Conservation (phyloP, 2,888 invertebrate genomes). For the Neoitamus cyanurus region DNA sequence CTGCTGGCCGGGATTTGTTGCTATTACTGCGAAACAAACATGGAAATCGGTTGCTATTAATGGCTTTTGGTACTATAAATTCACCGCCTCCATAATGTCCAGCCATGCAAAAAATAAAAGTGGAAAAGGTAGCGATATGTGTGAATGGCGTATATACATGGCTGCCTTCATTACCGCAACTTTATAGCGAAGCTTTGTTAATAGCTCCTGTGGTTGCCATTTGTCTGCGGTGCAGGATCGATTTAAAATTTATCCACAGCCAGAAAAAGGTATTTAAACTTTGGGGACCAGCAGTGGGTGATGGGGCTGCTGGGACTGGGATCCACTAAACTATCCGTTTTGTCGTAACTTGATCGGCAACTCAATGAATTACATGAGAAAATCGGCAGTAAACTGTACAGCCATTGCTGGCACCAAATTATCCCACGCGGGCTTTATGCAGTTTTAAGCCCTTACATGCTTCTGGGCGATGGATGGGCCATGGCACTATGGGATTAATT, state of each 20-base stretch:
- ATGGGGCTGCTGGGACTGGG: not conserved
- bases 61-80: slow-evolving; percentile 36
- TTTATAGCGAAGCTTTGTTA: slow-evolving; percentile 42
- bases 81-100: slow-evolving; percentile 32
- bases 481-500: not conserved
- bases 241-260: slow-evolving; percentile 27
- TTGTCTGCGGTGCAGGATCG: slow-evolving; percentile 26
- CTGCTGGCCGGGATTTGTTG: slow-evolving; percentile 22
- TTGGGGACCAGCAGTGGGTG: not conserved
- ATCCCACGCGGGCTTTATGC: not conserved
- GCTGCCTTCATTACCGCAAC: slow-evolving; percentile 42
- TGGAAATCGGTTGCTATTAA: slow-evolving; percentile 38
- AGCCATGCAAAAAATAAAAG: slow-evolving; percentile 26
- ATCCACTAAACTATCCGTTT: not conserved
- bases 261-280: slow-evolving; percentile 10
- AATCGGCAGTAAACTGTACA: not conserved
- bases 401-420: not conserved
- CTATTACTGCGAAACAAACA: slow-evolving; percentile 29
- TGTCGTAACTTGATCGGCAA: not conserved
- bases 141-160: slow-evolving; percentile 31
- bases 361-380: not conserved
- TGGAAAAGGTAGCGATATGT: slow-evolving; percentile 34
- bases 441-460: not conserved
- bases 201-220: slow-evolving; percentile 34
- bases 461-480: not conserved